Conservation (phyloP, 2,113 vertebrate species). For the Stegostoma tigrinum region DNA sequence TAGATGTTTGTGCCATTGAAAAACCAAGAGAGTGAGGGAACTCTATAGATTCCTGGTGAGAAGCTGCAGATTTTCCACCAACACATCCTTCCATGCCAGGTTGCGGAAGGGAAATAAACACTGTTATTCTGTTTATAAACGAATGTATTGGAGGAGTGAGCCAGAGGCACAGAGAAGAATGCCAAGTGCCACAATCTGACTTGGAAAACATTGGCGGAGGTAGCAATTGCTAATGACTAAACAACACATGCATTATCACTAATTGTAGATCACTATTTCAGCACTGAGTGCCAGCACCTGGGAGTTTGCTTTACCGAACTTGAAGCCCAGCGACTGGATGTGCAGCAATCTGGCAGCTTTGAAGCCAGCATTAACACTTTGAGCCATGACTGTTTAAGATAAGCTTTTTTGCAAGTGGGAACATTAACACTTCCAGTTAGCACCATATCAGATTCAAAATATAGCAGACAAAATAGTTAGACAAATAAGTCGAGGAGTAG, state of each 20-base stretch:
- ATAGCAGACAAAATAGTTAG: constrained; percentile 40
- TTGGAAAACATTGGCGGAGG: constrained; percentile 32
- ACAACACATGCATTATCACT: constrained; percentile 42
- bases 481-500: constrained; percentile 46
- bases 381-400: constrained; percentile 49
- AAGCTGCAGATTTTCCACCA: constrained; percentile 31
- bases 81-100: constrained; percentile 25
- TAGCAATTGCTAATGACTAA: constrained; percentile 57
- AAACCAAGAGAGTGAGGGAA: constrained; percentile 12
- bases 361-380: constrained; percentile 45
- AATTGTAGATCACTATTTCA: constrained; percentile 32
- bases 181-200: constrained; percentile 23
- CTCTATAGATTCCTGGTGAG: constrained; percentile 2
- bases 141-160: constrained; percentile 26
- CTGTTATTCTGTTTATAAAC: constrained; percentile 29
- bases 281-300: constrained; percentile 46
- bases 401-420: constrained; percentile 53
- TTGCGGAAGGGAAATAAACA: constrained; percentile 28
- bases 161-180: constrained; percentile 10
- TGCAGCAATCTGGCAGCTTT: constrained; percentile 49
- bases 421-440: constrained; percentile 52
- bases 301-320: constrained; percentile 41
- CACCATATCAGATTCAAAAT: constrained; percentile 50
- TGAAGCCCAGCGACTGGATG: constrained; percentile 41
- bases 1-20: constrained; percentile 19